These are phyloP conservation scores for Trimorus sp. DNA, from an alignment of 2,888 invertebrate species.

Conservation along the genomic window DNA sequence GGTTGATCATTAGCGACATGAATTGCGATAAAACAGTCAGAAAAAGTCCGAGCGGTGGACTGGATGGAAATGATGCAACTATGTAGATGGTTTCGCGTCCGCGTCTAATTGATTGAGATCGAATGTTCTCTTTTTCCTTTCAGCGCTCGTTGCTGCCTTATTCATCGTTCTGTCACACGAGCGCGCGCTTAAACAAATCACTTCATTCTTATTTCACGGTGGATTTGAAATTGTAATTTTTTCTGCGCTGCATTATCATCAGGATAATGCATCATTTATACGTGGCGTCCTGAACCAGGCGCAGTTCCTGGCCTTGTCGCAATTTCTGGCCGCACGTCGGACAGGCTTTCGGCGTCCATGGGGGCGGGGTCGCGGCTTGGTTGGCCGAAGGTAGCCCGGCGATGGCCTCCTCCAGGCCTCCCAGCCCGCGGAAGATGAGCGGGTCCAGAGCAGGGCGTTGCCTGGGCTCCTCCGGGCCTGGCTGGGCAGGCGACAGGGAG, in stretches of 20 bases:
- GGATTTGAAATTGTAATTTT: constrained; percentile 39
- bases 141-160: background rate
- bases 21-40: background rate
- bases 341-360: too few species aligned
- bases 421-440: too few species aligned
- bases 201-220: constrained; percentile 40
- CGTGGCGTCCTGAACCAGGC: background rate
- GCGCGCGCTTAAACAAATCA: constrained; percentile 41
- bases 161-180: constrained; percentile 31
- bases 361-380: too few species aligned
- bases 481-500: too few species aligned
- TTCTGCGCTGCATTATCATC: constrained; percentile 23
- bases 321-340: background rate
- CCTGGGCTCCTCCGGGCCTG: too few species aligned
- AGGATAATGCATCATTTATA: constrained; percentile 1
- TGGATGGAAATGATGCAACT: constrained; percentile 39
- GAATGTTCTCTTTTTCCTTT: constrained; percentile 32
- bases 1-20: background rate
- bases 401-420: too few species aligned
- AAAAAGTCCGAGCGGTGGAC: background rate
- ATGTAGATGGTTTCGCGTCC: constrained; percentile 35
- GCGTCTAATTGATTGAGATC: constrained; percentile 45
- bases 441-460: too few species aligned
- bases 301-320: too few species aligned
- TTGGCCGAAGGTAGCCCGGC: too few species aligned